phyloP scores from a whole-genome alignment of 1,140 invertebrate genomes.

The Portunus trituberculatus region DNA sequence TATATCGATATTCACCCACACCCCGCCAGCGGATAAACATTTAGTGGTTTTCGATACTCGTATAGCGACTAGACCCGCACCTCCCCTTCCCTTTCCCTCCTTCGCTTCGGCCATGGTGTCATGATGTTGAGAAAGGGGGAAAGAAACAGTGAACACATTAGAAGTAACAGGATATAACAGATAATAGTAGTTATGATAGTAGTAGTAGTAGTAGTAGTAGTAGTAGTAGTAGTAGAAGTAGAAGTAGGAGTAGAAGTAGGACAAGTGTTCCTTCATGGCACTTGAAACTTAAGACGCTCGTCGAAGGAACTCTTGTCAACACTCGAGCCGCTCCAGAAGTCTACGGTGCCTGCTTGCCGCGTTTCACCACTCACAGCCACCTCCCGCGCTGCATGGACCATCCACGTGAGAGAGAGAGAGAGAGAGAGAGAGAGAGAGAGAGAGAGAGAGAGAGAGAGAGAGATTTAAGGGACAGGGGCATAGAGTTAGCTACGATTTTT shows the following conservation, averaged over 20 bases:
- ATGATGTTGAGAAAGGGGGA: neutral
- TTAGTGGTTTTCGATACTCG: neutral
- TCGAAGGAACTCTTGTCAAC: too few relatives aligned
- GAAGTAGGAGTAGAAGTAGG: neutral
- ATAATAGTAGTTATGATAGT: neutral
- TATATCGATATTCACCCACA: slow-evolving; percentile 14
- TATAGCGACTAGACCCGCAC: neutral
- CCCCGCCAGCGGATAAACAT: neutral
- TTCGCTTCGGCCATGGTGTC: too few relatives aligned
- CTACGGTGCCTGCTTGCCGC: neutral
- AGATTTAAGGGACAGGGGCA: too few relatives aligned
- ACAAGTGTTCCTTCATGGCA: neutral
- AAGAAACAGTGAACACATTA: neutral
- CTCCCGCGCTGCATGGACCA: neutral
- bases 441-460: too few relatives aligned
- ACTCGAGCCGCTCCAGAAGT: neutral
- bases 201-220: slow-evolving; percentile 1
- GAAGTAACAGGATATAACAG: too few relatives aligned
- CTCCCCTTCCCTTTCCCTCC: neutral
- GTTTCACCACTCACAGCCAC: neutral
- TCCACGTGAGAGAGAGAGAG: too few relatives aligned
- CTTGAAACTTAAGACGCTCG: too few relatives aligned
- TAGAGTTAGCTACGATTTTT: too few relatives aligned
- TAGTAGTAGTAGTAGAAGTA: neutral
- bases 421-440: too few relatives aligned